Percentiles rank a stretch among this genome's conserved stretches.
phyloP scores from a whole-genome alignment of 2,888 invertebrate genomes.

The Drosophila niveifrons region DNA sequence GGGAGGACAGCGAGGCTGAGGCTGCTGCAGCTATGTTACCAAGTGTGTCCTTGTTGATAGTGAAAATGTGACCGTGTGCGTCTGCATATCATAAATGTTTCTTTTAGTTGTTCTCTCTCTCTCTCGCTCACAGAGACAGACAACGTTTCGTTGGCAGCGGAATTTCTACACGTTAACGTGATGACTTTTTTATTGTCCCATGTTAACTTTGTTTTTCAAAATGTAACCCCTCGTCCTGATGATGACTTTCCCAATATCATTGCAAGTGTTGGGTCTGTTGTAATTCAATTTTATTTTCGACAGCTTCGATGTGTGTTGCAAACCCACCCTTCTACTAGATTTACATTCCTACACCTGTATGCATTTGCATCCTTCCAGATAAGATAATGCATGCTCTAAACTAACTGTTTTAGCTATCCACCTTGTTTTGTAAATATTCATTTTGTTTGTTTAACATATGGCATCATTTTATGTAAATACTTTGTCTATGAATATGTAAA shows the following conservation, averaged over 20 bases:
- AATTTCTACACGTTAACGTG: constrained; percentile 63
- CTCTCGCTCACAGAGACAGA: not conserved
- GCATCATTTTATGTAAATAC: not conserved
- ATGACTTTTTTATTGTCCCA: constrained; percentile 56
- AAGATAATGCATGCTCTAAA: not conserved
- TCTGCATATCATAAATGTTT: constrained; percentile 20
- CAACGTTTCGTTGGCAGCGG: constrained; percentile 33
- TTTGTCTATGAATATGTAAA: constrained; percentile 29
- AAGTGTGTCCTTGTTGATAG: constrained; percentile 56
- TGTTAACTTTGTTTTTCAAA: constrained; percentile 40
- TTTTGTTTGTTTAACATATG: constrained; percentile 2
- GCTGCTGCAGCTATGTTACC: constrained; percentile 2
- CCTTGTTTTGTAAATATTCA: not conserved
- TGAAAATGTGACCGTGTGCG: constrained; percentile 56
- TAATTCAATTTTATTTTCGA: constrained; percentile 63
- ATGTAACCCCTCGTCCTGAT: constrained; percentile 29
- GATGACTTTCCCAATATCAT: not conserved
- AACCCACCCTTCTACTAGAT: constrained; percentile 13
- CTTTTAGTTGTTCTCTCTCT: not conserved
- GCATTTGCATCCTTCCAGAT: not conserved
- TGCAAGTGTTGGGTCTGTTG: constrained; percentile 13
- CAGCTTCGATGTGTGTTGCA: constrained; percentile 34
- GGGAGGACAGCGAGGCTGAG: not conserved
- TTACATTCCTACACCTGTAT: constrained; percentile 1
- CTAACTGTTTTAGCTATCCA: not conserved